Base-by-base conservation (phyloP, 2,888 invertebrate species). In the Cartodere bifasciata region DNA sequence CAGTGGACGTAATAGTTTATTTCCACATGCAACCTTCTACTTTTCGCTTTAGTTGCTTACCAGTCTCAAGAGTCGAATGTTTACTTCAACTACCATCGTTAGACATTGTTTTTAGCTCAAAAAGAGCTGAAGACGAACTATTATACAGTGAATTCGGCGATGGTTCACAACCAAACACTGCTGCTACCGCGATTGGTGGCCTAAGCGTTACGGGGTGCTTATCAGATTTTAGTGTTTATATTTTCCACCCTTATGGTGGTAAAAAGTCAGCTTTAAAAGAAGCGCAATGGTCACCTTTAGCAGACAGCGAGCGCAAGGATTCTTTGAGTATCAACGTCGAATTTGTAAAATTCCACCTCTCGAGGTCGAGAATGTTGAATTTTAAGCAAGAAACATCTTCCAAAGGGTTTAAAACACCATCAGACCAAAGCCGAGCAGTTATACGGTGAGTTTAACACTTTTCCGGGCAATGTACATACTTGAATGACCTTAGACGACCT, bases 21-120 rank as follows among this genome's bases (percentile, higher is more conserved):
- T 88, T 98, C 65, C 88, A 91, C 60, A 94, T 97, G 79, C 92
- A 95, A 57, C 94, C 95, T 1, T 91, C 91, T 32, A 88, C 91
- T 1, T 90, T 95, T 61, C 65, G 95, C 35, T 97, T 98, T 63
- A 90, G 88, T 44, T 95, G 95, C 61, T 69, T 92, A 49, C 95
- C 95, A 1, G 86, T 91, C 1, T 92, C 92, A 4, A 67, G 92
- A 38, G 94, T 95, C 2, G 94, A 95, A 63, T 95, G 95, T 53
- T 80, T 94, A 72, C 67, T 95, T 39, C 87, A 91, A 56, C 67
- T 98, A 49, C 98, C 98, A 4, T 87, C 90, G n/a, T 68, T 98
- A 44, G 92, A 94, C 59, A 84, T 98, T 45, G 90, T 97, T 2
- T 92, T 95, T 60, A 95, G 95, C 49, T 91, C 90, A 16, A 90